These are phyloP conservation scores for Gallinago solitaria DNA, from an alignment of 2,797 vertebrate genomes.

Conservation along the genomic window DNA sequence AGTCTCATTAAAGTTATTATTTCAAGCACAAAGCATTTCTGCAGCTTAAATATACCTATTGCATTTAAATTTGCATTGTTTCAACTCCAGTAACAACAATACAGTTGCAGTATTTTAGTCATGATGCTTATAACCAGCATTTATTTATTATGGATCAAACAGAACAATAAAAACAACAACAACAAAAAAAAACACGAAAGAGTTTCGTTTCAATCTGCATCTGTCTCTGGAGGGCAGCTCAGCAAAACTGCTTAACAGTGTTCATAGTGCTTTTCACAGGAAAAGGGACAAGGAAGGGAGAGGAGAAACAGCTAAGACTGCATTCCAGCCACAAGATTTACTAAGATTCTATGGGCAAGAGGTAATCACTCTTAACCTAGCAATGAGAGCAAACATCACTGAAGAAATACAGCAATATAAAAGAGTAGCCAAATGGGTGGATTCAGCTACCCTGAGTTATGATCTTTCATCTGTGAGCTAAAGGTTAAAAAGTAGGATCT, in stretches of 20 bases:
- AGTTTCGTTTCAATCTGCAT: background rate
- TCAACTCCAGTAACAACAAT: background rate
- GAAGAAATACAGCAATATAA: background rate
- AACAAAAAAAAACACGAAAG: background rate
- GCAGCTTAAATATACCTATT: background rate
- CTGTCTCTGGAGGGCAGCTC: background rate
- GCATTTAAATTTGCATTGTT: background rate
- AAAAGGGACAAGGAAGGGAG: background rate
- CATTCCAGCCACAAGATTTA: background rate
- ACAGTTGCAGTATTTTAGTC: background rate
- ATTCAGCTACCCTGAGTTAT: background rate
- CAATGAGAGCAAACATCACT: background rate
- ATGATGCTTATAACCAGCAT: background rate
- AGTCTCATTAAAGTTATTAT: background rate
- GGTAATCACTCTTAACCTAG: background rate
- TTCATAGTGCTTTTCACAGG: background rate
- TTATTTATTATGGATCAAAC: background rate
- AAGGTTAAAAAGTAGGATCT: background rate
- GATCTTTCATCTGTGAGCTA: background rate
- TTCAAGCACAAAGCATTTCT: background rate
- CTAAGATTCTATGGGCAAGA: background rate
- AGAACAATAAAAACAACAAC: background rate
- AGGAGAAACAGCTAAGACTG: background rate
- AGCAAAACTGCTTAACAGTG: background rate
- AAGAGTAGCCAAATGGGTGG: background rate